These are phyloP conservation scores for Tenebrosternarchus preto DNA, from an alignment of 2,113 vertebrate genomes.

Conservation along the genomic window DNA sequence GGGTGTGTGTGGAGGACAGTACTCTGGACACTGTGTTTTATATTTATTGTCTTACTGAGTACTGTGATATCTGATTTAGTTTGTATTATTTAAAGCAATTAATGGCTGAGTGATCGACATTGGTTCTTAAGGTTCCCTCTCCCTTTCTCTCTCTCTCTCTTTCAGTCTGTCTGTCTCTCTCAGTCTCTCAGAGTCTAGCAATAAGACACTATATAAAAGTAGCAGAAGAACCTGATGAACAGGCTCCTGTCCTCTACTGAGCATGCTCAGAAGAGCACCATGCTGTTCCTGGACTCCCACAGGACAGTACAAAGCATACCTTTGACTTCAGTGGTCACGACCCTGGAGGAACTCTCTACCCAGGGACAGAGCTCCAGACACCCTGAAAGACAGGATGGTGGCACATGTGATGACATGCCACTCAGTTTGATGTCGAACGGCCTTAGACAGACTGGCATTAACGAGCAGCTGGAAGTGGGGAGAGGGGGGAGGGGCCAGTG, in stretches of 20 bases:
- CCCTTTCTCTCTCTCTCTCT: not conserved
- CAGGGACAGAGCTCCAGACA: not conserved
- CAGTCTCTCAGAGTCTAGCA: slow-evolving; percentile 6
- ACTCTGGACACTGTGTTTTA: too few species aligned
- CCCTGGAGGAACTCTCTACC: not conserved
- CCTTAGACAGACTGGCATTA: not conserved
- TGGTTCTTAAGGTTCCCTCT: too few species aligned
- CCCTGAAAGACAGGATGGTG: too few species aligned
- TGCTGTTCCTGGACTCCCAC: slow-evolving; percentile 53
- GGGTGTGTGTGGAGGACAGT: too few species aligned
- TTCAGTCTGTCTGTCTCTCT: not conserved
- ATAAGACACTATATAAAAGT: slow-evolving; percentile 39
- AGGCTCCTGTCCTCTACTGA: slow-evolving; percentile 28
- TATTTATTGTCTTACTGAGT: too few species aligned
- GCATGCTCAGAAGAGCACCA: slow-evolving; percentile 58
- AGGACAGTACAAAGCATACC: slow-evolving; percentile 60
- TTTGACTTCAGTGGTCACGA: not conserved
- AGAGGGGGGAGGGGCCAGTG: not conserved
- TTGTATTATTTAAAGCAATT: too few species aligned
- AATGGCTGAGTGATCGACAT: too few species aligned
- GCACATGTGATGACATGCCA: not conserved
- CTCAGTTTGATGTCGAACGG: not conserved
- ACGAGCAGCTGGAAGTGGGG: not conserved
- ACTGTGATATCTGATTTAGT: too few species aligned
- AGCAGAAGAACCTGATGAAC: slow-evolving; percentile 43